phyloP scores from a whole-genome alignment of 2,888 invertebrate genomes.

The Drosophila nigritarsus region DNA sequence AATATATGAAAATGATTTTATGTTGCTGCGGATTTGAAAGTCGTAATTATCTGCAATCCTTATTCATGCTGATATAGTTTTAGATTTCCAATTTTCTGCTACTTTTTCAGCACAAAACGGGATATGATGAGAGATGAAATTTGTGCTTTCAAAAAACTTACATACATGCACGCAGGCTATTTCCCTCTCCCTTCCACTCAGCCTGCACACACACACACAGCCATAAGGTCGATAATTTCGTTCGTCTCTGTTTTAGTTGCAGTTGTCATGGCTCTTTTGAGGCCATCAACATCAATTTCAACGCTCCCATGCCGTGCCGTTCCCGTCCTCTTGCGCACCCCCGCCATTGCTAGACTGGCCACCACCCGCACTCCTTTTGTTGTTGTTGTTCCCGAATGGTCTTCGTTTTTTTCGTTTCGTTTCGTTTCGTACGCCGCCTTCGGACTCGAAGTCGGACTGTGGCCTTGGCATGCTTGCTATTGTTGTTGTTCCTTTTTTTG shows the following conservation, averaged over 20 bases:
- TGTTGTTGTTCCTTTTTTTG: slow-evolving; percentile 9
- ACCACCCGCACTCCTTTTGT: background rate
- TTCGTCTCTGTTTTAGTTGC: background rate
- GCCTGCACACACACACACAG: background rate
- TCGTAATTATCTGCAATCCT: background rate
- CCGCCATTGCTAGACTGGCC: slow-evolving; percentile 6
- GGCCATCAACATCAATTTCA: slow-evolving; percentile 1
- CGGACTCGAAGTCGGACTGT: slow-evolving; percentile 23
- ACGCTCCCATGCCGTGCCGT: background rate
- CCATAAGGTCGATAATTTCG: background rate
- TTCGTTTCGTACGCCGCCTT: slow-evolving; percentile 21
- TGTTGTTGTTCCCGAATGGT: background rate
- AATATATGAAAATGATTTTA: background rate
- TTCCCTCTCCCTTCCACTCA: background rate
- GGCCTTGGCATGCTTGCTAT: slow-evolving; percentile 42
- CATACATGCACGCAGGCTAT: background rate
- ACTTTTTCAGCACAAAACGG: background rate
- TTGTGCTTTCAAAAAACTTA: background rate
- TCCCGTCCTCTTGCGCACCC: background rate
- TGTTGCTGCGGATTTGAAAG: background rate
- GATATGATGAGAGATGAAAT: background rate
- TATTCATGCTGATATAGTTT: background rate
- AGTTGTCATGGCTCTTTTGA: slow-evolving; percentile 2
- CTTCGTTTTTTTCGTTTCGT: background rate
- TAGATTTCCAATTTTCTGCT: background rate